Conservation (phyloP, 2,888 invertebrate species). For the Dynastes hyllus region DNA sequence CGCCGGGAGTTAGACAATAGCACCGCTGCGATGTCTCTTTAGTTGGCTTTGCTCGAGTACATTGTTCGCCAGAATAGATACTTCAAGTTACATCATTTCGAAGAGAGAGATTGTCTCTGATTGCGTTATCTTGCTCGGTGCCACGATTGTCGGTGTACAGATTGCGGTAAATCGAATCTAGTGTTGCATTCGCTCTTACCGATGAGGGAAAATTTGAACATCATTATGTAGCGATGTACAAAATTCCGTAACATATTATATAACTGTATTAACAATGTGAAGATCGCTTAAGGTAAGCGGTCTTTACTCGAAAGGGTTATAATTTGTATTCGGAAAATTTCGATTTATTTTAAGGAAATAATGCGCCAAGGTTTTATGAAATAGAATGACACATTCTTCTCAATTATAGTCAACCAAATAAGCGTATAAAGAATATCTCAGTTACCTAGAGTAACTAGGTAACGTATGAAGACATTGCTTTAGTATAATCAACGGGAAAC, state of each 20-base stretch:
- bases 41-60: slow-evolving; percentile 68
- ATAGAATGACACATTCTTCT: too few relatives aligned
- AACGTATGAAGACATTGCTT: too few relatives aligned
- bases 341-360: too few relatives aligned
- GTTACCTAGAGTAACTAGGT: too few relatives aligned
- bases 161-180: slow-evolving; percentile 39
- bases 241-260: background rate
- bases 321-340: too few relatives aligned
- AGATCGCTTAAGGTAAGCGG: too few relatives aligned
- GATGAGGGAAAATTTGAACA: background rate
- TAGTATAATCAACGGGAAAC: too few relatives aligned
- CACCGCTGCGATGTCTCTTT: slow-evolving; percentile 70
- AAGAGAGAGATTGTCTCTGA: slow-evolving; percentile 67
- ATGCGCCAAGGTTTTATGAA: too few relatives aligned
- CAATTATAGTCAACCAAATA: too few relatives aligned
- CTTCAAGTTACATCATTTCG: slow-evolving; percentile 72
- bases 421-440: too few relatives aligned
- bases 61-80: slow-evolving; percentile 70
- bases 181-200: slow-evolving; percentile 4
- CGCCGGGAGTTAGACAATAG: slow-evolving; percentile 67
- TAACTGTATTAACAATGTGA: background rate
- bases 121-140: slow-evolving; percentile 68
- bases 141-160: slow-evolving; percentile 55
- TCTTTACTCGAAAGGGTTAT: too few relatives aligned
- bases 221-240: too few relatives aligned